Conservation (phyloP, 1,140 invertebrate species). For the Penaeus vannamei region DNA sequence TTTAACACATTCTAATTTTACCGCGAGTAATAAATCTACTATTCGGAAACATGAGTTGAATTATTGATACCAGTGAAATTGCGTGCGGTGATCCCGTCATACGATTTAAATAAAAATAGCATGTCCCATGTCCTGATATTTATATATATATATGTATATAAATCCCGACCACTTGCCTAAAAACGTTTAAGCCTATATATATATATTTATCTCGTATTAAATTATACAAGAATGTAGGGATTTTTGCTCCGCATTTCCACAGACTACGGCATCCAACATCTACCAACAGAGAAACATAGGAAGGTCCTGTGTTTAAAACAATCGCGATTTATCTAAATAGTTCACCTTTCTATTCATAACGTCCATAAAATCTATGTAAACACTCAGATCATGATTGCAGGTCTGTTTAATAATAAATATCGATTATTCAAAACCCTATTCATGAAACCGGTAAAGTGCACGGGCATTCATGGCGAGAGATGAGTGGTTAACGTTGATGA, state of each 20-base stretch:
- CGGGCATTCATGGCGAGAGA: no score
- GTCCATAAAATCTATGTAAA: constrained; percentile 22
- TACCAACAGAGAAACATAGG: neutral
- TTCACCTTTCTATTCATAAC: constrained; percentile 37
- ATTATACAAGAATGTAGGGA: neutral
- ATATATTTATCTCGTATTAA: no score
- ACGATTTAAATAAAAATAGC: no score
- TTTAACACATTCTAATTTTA: constrained; percentile 43
- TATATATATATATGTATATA: no score
- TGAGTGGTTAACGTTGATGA: neutral
- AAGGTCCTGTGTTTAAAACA: neutral
- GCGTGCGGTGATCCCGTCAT: no score
- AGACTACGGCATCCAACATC: neutral
- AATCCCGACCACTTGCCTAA: no score
- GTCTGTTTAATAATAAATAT: constrained; percentile 13
- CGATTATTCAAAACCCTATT: neutral
- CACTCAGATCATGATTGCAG: constrained; percentile 17
- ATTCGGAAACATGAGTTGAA: neutral
- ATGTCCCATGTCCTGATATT: no score
- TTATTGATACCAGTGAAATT: neutral
- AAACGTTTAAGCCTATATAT: no score
- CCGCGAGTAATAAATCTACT: constrained; percentile 6
- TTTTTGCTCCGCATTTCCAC: neutral
- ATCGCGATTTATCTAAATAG: constrained; percentile 12
- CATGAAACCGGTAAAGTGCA: constrained; percentile 1